Percentiles rank a stretch among this genome's conserved stretches.
phyloP scores from a whole-genome alignment of 2,888 invertebrate genomes.

The Gymnosoma rotundatum region DNA sequence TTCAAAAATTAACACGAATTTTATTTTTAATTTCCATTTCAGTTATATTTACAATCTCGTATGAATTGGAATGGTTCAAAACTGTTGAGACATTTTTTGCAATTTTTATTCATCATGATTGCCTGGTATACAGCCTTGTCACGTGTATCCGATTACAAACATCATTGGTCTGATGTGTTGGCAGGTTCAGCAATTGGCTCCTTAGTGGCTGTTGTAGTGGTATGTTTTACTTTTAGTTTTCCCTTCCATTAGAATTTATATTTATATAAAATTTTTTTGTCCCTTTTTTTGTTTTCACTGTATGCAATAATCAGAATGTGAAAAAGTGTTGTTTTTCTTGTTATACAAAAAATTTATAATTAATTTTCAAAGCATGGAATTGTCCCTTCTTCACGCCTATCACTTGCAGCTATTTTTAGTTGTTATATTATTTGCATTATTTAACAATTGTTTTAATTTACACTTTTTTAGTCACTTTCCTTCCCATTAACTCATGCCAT shows the following conservation, averaged over 20 bases:
- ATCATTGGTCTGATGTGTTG: conserved; percentile 98
- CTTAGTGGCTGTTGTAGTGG: conserved; percentile 87
- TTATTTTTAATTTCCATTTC: conserved; percentile 72
- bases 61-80: conserved; percentile 91
- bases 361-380: no score
- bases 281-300: no score
- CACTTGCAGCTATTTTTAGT: no score
- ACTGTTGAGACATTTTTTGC: conserved; percentile 92
- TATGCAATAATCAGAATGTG: no score
- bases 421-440: no score
- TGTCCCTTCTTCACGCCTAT: no score
- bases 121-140: conserved; percentile 95
- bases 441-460: background rate
- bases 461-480: conserved; percentile 17
- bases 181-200: conserved; percentile 89
- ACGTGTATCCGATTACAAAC: conserved; percentile 97
- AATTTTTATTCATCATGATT: conserved; percentile 89
- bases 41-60: conserved; percentile 94
- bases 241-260: no score
- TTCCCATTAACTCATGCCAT: background rate
- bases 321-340: no score
- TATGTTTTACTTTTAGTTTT: conserved; percentile 82
- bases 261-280: no score
- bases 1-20: background rate
- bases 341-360: no score